Percentiles rank a stretch among this genome's conserved stretches.
These are phyloP conservation scores for Drosophila nigrodunni DNA, from an alignment of 1,140 invertebrate genomes.

Conservation along the genomic window DNA sequence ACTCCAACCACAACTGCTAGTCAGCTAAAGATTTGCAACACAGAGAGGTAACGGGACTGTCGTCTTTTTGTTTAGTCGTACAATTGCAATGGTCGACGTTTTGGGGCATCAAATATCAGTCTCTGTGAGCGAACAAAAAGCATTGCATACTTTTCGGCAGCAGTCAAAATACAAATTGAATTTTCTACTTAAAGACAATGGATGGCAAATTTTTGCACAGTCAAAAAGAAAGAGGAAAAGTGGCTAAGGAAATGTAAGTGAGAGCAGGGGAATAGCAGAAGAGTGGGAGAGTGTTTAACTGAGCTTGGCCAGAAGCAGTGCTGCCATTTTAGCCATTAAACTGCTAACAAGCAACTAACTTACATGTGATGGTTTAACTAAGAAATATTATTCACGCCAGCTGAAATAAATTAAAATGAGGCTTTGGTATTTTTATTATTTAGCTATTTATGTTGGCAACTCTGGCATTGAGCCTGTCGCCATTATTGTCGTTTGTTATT, in stretches of 20 bases:
- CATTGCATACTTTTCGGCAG: conserved; percentile 44
- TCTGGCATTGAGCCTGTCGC: neutral
- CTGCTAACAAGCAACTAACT: no score
- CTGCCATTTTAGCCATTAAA: no score
- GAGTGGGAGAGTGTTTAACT: neutral
- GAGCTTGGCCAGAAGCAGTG: neutral
- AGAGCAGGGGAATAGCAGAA: no score
- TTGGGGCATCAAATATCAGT: conserved; percentile 62
- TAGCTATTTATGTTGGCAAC: no score
- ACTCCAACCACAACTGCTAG: conserved; percentile 13
- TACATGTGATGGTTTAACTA: no score
- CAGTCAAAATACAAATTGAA: conserved; percentile 64
- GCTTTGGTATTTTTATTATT: no score
- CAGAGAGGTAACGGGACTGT: neutral
- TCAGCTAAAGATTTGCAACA: conserved; percentile 45
- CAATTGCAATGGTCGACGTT: conserved; percentile 51
- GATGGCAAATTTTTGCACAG: conserved; percentile 54
- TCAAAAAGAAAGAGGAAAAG: neutral
- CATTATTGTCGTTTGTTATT: conserved; percentile 64
- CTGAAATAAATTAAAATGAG: no score
- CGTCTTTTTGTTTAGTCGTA: conserved; percentile 38
- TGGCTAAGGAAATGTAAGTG: neutral
- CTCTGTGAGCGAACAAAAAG: conserved; percentile 40
- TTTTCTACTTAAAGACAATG: conserved; percentile 78
- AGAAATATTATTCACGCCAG: no score